Evolutionary conservation across 1,140 invertebrate species (phyloP), one percentile per base, ranked within the genome.

Genomic region (Diuraphis noxia): DNA sequence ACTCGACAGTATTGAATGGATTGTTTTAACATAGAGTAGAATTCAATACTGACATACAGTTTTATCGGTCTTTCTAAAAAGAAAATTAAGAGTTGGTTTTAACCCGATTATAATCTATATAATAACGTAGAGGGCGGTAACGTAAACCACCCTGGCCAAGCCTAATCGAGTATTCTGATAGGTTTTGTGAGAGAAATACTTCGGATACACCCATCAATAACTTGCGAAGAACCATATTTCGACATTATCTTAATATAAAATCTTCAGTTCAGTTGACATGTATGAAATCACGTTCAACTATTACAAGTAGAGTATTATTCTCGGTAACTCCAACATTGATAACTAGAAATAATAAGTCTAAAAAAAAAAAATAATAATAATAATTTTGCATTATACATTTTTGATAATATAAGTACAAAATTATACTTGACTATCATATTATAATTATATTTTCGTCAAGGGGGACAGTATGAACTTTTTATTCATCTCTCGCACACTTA

Each of bases 101-200:
- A 85, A n/a, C 41, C 41, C 41, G 84, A 85, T 85, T 46, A 85
- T n/a, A 34, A 34, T 85, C 84, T 49, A 46, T 72, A 72, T 85
- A 46, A 46, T 34, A 34, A 10, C 10, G 38, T 36, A 23, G 43
- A 85, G 21, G 34, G 23, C 41, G 30, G 41, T 85, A 82, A 82
- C 40, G 8, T 82, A 17, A n/a, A 41, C 25, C 4, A 72, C n/a
- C 41, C 34, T 85, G 30, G 21, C n/a, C 17, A 21, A 34, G 34
- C 21, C 30, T 46, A 85, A 46, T 85, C 43, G 84, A 85, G 30
- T 85, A 23, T 49, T 34, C 43, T 46, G 41, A 85, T 46, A 19
- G 84, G 34, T 85, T 84, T 85, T 85, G n/a, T 49, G n/a, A 43
- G 41, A 85, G 40, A 84, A 84, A 84, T 82, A 30, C 40, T 82